Evolutionary conservation across 2,797 vertebrate species (phyloP).

Genomic region (Cossypha niveicapilla): DNA sequence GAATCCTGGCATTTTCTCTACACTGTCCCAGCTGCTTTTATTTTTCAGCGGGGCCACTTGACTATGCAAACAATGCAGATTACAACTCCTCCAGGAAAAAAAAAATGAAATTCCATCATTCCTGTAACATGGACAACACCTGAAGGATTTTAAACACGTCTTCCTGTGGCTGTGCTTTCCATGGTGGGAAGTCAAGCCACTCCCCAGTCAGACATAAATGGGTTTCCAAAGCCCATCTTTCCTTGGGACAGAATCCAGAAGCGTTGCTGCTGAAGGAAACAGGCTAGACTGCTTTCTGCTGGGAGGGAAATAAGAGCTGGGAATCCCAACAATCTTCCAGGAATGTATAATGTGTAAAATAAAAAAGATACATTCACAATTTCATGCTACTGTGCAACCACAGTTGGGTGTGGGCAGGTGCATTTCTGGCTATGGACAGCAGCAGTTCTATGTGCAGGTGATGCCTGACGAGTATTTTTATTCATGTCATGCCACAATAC

Average conservation of each 20-base stretch:
- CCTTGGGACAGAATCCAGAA: neutral
- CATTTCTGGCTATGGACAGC: neutral
- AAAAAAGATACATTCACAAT: accelerated
- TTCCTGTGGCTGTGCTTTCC: neutral
- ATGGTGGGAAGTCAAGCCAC: neutral
- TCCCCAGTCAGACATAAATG: neutral
- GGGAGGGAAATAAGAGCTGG: neutral
- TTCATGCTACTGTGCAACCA: neutral
- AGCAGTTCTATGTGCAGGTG: neutral
- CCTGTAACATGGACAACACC: neutral
- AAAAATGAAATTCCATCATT: neutral
- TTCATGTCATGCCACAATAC: neutral
- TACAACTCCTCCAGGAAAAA: conserved; percentile 32
- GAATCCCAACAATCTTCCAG: neutral
- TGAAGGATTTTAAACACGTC: conserved; percentile 10
- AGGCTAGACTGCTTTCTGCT: neutral
- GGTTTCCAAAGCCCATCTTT: neutral
- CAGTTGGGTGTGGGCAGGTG: accelerated
- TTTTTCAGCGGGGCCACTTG: conserved; percentile 56
- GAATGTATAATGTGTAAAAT: neutral
- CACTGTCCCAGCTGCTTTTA: conserved; percentile 48
- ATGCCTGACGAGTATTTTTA: neutral
- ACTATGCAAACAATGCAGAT: conserved; percentile 61
- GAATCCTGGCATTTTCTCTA: conserved; percentile 65
- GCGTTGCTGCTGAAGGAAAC: neutral